Conservation (phyloP, 2,888 invertebrate genomes). For the Amitus sp. region DNA sequence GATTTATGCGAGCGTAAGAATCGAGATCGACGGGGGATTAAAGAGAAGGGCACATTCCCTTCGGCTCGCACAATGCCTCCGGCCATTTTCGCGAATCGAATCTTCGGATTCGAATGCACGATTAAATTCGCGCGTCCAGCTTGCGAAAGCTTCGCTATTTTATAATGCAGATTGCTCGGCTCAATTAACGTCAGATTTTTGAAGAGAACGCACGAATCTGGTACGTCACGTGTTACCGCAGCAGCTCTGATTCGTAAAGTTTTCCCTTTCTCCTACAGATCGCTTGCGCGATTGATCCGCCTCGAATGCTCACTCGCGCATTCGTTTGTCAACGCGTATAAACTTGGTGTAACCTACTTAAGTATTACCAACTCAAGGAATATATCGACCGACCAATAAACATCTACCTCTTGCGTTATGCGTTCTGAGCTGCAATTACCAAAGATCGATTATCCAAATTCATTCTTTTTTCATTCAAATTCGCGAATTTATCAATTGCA, state of each 20-base stretch:
- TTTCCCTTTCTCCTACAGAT: slow-evolving; percentile 35
- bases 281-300: slow-evolving; percentile 38
- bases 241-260: slow-evolving; percentile 31
- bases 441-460: too few relatives aligned
- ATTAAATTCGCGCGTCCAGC: slow-evolving; percentile 36
- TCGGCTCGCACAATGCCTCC: slow-evolving; percentile 36
- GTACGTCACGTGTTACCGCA: slow-evolving; percentile 18
- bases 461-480: too few relatives aligned
- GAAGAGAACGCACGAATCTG: slow-evolving; percentile 16
- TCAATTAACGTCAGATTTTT: neutral
- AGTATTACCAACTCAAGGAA: slow-evolving; percentile 36
- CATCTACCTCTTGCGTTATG: slow-evolving; percentile 15
- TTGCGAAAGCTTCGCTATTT: too few relatives aligned
- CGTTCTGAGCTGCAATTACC: too few relatives aligned
- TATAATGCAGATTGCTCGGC: slow-evolving; percentile 3
- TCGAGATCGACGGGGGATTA: slow-evolving; percentile 43
- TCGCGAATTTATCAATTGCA: too few relatives aligned
- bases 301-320: slow-evolving; percentile 28
- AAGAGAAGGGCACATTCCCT: slow-evolving; percentile 34
- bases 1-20: slow-evolving; percentile 38
- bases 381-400: slow-evolving; percentile 26
- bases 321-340: slow-evolving; percentile 40
- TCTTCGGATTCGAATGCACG: slow-evolving; percentile 20
- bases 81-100: slow-evolving; percentile 31
- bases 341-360: slow-evolving; percentile 40